These are phyloP conservation scores for Smutsia temminckii DNA, from an alignment of 2,797 vertebrate genomes.

Conservation along the genomic window DNA sequence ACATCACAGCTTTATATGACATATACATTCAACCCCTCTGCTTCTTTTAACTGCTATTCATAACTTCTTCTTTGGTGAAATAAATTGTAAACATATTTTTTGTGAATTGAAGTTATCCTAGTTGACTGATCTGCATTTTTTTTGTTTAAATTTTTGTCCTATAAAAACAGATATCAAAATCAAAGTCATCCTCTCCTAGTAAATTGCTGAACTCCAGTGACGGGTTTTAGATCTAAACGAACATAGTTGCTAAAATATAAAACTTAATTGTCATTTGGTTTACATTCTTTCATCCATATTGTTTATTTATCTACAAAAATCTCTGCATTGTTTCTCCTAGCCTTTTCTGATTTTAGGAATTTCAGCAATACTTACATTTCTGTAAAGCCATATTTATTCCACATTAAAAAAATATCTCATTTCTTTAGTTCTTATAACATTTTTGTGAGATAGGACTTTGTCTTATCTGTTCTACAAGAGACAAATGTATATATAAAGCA, in stretches of 20 bases:
- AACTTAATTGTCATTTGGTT: background rate
- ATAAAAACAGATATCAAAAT: slow-evolving; percentile 16
- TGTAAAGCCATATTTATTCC: background rate
- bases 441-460: background rate
- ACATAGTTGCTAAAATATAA: background rate
- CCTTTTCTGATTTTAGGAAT: background rate
- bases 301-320: background rate
- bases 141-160: background rate
- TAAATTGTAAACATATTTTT: background rate
- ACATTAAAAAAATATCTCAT: background rate
- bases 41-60: background rate
- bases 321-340: background rate
- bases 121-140: background rate
- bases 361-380: background rate
- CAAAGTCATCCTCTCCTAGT: background rate
- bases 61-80: background rate
- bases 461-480: background rate
- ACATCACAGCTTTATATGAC: background rate
- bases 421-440: background rate
- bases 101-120: background rate
- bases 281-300: background rate
- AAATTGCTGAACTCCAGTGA: background rate
- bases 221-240: background rate
- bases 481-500: background rate
- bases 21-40: background rate